Evolutionary conservation across 2,888 invertebrate species (phyloP).

Genomic region (Sarcophaga subvicina): DNA sequence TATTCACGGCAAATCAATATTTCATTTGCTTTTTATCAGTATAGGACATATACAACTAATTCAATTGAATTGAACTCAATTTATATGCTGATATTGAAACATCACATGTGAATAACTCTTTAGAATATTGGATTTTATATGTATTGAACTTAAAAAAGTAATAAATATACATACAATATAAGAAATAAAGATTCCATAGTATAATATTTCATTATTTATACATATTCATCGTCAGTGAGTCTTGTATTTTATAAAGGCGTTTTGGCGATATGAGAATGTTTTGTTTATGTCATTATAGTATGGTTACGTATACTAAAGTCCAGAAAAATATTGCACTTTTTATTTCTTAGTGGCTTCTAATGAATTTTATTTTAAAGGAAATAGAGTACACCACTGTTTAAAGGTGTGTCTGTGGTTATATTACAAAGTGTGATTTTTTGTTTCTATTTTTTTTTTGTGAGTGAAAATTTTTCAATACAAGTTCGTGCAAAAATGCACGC

Average conservation of each 20-base stretch:
- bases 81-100: conserved; percentile 55
- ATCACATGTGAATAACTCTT: conserved; percentile 63
- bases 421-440: no score
- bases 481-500: no score
- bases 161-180: conserved; percentile 32
- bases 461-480: no score
- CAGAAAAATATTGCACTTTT: conserved; percentile 14
- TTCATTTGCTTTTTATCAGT: conserved; percentile 47
- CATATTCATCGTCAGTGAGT: conserved; percentile 49
- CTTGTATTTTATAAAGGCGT: conserved; percentile 40
- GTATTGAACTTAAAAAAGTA: no score
- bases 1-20: conserved; percentile 45
- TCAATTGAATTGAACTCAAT: conserved; percentile 44
- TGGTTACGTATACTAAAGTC: conserved; percentile 34
- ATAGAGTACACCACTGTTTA: no score
- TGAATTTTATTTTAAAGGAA: no score
- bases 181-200: conserved; percentile 52
- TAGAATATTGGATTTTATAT: conserved; percentile 45
- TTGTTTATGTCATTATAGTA: conserved; percentile 25
- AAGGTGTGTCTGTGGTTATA: no score
- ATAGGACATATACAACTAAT: conserved; percentile 53
- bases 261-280: conserved; percentile 36
- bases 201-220: conserved; percentile 11
- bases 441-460: no score
- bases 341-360: no score